Evolutionary conservation across 2,113 vertebrate species (phyloP).

Genomic region (Carettochelys insculpta): DNA sequence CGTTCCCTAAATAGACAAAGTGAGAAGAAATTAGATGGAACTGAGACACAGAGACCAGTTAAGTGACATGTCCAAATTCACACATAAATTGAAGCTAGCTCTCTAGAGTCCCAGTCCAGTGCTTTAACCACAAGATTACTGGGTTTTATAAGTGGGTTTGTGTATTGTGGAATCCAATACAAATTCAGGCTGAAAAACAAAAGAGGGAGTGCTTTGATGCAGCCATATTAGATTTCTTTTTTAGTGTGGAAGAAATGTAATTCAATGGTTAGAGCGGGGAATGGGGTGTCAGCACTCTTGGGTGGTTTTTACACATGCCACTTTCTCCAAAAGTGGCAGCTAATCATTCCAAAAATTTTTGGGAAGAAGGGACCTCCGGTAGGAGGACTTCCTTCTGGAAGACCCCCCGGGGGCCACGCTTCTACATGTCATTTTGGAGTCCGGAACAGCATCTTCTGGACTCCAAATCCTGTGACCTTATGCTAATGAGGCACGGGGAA

Average conservation of each 20-base stretch:
- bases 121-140: neutral
- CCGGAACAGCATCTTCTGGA: too few species aligned
- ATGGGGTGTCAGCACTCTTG: neutral
- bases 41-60: neutral
- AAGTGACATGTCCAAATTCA: constrained; percentile 31
- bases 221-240: neutral
- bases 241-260: neutral
- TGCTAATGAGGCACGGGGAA: too few species aligned
- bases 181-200: neutral
- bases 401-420: too few species aligned
- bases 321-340: too few species aligned
- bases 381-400: too few species aligned
- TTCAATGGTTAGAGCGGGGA: neutral
- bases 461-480: too few species aligned
- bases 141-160: constrained; percentile 19
- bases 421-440: too few species aligned
- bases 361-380: too few species aligned
- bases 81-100: neutral
- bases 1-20: constrained; percentile 16
- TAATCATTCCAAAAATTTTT: too few species aligned
- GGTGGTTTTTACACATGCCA: too few species aligned
- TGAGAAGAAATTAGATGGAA: constrained; percentile 29
- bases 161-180: neutral
- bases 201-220: neutral
- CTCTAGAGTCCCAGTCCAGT: neutral